A percentile compares a stretch with the other conserved stretches of the same genome.
Evolutionary conservation across 2,113 vertebrate genomes (phyloP).

Genomic region (Tyto alba): DNA sequence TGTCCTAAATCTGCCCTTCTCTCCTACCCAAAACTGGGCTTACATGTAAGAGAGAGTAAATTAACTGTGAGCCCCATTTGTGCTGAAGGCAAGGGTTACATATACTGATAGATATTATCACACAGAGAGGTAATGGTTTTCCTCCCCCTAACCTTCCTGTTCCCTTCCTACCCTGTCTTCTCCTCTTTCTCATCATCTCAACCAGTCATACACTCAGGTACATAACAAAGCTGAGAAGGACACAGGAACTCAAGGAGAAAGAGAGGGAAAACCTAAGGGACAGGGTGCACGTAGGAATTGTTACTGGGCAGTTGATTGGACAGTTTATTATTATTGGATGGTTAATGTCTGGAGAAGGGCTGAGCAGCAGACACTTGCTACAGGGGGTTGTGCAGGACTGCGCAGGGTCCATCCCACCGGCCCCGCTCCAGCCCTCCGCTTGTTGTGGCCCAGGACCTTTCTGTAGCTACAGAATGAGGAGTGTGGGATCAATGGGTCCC

Average conservation of each 20-base stretch:
- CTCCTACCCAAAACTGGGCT: neutral
- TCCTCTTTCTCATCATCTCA: neutral
- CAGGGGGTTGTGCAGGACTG: neutral
- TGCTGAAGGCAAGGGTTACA: neutral
- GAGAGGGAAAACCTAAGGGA: neutral
- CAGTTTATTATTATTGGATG: neutral
- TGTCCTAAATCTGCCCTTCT: neutral
- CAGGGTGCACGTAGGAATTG: neutral
- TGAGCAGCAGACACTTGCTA: neutral
- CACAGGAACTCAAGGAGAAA: neutral
- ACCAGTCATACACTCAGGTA: neutral
- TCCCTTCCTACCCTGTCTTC: neutral
- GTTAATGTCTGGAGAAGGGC: neutral
- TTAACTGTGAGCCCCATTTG: neutral
- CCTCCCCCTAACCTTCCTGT: neutral
- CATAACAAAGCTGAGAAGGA: neutral
- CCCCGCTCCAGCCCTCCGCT: neutral
- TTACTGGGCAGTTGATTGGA: neutral
- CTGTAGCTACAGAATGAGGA: neutral
- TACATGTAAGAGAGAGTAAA: neutral
- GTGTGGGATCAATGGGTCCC: neutral
- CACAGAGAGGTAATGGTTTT: neutral
- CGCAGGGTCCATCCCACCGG: neutral
- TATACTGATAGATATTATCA: neutral
- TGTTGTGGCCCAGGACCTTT: neutral